These are phyloP conservation scores for Anisognathus igniventris DNA, from an alignment of 2,797 vertebrate genomes.

Conservation along the genomic window DNA sequence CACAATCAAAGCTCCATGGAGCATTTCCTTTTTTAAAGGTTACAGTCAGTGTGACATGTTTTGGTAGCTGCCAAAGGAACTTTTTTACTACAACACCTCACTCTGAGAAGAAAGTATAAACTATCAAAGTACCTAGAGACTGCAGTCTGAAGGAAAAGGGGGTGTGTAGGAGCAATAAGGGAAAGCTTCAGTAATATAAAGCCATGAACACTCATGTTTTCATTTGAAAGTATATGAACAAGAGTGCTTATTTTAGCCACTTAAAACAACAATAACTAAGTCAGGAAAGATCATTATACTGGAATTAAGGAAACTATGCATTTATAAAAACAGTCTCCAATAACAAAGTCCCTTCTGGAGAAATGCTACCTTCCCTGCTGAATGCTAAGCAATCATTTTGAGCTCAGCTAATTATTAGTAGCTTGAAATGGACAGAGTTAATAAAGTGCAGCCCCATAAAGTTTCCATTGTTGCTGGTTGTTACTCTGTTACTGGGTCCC, in stretches of 20 bases:
- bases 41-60: constrained; percentile 30
- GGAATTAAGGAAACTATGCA: constrained; percentile 56
- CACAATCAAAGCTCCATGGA: constrained; percentile 41
- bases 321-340: constrained; percentile 45
- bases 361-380: constrained; percentile 18
- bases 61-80: constrained; percentile 36
- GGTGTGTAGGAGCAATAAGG: not conserved
- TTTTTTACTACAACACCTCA: constrained; percentile 25
- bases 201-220: constrained; percentile 52
- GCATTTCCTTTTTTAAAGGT: constrained; percentile 60
- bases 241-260: constrained; percentile 46
- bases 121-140: constrained; percentile 8
- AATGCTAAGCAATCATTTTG: constrained; percentile 13
- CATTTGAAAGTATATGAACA: constrained; percentile 51
- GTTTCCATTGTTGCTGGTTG: constrained; percentile 24
- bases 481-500: not conserved
- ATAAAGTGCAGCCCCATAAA: constrained; percentile 9
- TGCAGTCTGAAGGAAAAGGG: not conserved
- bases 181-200: constrained; percentile 40
- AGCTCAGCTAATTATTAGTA: constrained; percentile 37
- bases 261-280: constrained; percentile 58
- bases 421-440: constrained; percentile 3
- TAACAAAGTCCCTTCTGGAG: constrained; percentile 28
- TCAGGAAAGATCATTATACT: constrained; percentile 38
- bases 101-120: constrained; percentile 36